These are phyloP conservation scores for Epistrophe grossulariae DNA, from an alignment of 2,888 invertebrate species.

Conservation along the genomic window DNA sequence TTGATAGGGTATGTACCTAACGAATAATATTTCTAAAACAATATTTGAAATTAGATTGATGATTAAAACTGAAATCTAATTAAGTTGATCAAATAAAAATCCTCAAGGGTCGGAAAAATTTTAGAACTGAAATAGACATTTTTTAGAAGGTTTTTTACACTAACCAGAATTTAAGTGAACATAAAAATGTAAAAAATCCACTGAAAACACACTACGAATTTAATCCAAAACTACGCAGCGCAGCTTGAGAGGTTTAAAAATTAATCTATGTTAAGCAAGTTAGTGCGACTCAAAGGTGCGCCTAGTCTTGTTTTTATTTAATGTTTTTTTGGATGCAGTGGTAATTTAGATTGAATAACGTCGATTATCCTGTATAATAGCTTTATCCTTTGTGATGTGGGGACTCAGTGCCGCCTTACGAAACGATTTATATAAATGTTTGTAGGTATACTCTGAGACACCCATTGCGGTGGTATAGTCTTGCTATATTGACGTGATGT, in stretches of 20 bases:
- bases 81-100: too few relatives aligned
- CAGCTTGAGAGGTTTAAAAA: not conserved
- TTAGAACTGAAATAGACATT: too few relatives aligned
- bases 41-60: too few relatives aligned
- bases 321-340: constrained; percentile 35
- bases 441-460: constrained; percentile 39
- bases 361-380: constrained; percentile 70
- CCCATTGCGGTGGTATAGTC: constrained; percentile 35
- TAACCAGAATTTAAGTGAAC: too few relatives aligned
- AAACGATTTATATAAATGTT: constrained; percentile 11
- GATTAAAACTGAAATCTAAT: too few relatives aligned
- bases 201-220: too few relatives aligned
- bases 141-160: too few relatives aligned
- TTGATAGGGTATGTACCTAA: too few relatives aligned
- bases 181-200: too few relatives aligned
- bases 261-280: not conserved
- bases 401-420: constrained; percentile 3
- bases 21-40: too few relatives aligned
- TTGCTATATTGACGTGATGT: constrained; percentile 11
- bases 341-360: constrained; percentile 70
- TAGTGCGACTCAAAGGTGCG: not conserved
- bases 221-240: too few relatives aligned
- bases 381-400: constrained; percentile 52
- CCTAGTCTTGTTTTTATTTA: not conserved
- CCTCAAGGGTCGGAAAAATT: too few relatives aligned